Percentiles rank a stretch among this genome's conserved stretches.
These are phyloP conservation scores for Paguma larvata DNA, from an alignment of 2,797 vertebrate species.

Conservation along the genomic window DNA sequence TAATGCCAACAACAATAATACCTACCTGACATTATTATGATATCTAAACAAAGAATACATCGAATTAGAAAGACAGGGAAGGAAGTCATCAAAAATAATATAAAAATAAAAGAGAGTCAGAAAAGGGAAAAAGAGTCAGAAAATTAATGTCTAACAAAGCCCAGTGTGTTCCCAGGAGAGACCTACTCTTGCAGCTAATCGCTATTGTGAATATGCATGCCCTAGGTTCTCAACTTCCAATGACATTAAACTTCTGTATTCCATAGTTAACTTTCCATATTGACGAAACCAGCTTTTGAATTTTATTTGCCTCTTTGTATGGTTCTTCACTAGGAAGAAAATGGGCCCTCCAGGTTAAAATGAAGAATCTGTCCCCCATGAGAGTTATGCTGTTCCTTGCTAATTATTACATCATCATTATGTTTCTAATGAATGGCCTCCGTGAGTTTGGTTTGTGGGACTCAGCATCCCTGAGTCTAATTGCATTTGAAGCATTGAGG, in stretches of 20 bases:
- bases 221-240: not conserved
- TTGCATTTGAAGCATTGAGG: not conserved
- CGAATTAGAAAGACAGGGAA: not conserved
- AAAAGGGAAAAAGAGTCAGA: not conserved
- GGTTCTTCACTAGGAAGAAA: slow-evolving; percentile 26
- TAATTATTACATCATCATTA: not conserved
- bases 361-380: not conserved
- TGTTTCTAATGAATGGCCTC: not conserved
- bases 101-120: not conserved
- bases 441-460: not conserved
- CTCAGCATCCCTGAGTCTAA: not conserved
- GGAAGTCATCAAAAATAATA: not conserved
- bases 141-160: not conserved
- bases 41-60: not conserved
- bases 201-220: not conserved
- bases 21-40: not conserved
- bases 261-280: not conserved
- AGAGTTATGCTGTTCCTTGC: not conserved
- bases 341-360: not conserved
- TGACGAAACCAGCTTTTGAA: not conserved
- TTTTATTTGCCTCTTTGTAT: not conserved
- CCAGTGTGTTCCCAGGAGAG: not conserved
- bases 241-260: not conserved
- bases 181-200: not conserved
- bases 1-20: not conserved